Percentiles rank a stretch among this genome's conserved stretches.
Conservation (phyloP, 2,113 vertebrate species). For the Aviceda subcristata region DNA sequence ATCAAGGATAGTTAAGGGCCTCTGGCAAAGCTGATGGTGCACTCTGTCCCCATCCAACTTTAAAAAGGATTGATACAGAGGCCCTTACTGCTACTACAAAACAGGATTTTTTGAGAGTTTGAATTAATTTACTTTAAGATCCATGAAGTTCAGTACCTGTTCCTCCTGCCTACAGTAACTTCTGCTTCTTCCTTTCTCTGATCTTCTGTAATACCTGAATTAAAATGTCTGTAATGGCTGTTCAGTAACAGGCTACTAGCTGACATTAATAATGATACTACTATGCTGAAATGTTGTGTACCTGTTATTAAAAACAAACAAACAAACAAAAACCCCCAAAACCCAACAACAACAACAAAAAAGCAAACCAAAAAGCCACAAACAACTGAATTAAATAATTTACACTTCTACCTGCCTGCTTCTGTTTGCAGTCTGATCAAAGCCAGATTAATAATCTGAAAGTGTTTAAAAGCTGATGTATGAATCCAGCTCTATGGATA, state of each 20-base stretch:
- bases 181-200: not conserved
- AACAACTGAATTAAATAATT: not conserved
- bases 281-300: not conserved
- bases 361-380: not conserved
- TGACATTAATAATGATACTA: not conserved
- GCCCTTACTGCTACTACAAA: slow-evolving; percentile 62
- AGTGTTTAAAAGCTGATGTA: not conserved
- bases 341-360: not conserved
- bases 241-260: not conserved
- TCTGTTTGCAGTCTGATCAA: not conserved
- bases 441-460: not conserved
- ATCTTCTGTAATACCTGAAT: not conserved
- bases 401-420: not conserved
- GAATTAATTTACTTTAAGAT: slow-evolving; percentile 11
- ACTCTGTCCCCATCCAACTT: slow-evolving; percentile 50
- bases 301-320: not conserved
- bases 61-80: slow-evolving; percentile 62
- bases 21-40: slow-evolving; percentile 57
- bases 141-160: not conserved
- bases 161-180: not conserved
- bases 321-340: not conserved
- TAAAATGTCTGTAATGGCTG: not conserved
- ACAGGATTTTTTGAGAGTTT: slow-evolving; percentile 56
- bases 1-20: slow-evolving; percentile 62
- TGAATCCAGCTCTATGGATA: not conserved